Base-by-base conservation (phyloP, 64 coral and sea anemone genomes). In the Stichodactyla mertensii region DNA sequence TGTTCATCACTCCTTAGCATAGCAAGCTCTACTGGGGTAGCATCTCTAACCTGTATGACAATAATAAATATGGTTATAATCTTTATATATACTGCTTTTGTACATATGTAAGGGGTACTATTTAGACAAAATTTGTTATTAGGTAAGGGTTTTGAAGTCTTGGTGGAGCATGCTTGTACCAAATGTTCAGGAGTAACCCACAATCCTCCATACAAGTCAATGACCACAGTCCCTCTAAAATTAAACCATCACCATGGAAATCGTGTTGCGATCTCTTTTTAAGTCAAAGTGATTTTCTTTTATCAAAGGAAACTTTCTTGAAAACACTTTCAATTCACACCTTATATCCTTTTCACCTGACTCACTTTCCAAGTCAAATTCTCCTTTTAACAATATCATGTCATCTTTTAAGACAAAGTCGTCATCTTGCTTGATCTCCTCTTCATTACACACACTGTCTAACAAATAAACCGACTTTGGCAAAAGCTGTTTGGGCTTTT, bases 261-360 rank as follows among this genome's bases (percentile, higher is more conserved):
- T 87, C 31, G 87, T 82, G 77, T 95, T 90, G 78, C 82, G 84
- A 27, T 94, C 92, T 85, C 92, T 82, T 81, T 86, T 91, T 10
- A 95, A 91, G 56, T 95, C 93, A 91, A 95, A 95, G 86, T 89
- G 86, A 71, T 84, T 70, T 19, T 80, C 79, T 66, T 54, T 71
- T 62, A 89, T 95, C n/a, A 71, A 64, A n/a, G 93, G 89, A 19
- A 89, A 89, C 86, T 90, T 90, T 55, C 10, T 87, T 51, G 19
- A 87, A 62, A 90, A 94, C 45, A 94, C 55, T 28, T 66, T 67
- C n/a, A 94, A 71, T 87, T 86, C 84, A 61, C 55, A 67, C 86
- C 88, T 90, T 55, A 94, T 94, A 15, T 83, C 54, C 31, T 84
- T 64, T 87, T 90, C 92, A n/a, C 79, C 74, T 61, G 89, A 78